Base-by-base conservation (phyloP, 2,888 invertebrate genomes). In the Spialia ferax region DNA sequence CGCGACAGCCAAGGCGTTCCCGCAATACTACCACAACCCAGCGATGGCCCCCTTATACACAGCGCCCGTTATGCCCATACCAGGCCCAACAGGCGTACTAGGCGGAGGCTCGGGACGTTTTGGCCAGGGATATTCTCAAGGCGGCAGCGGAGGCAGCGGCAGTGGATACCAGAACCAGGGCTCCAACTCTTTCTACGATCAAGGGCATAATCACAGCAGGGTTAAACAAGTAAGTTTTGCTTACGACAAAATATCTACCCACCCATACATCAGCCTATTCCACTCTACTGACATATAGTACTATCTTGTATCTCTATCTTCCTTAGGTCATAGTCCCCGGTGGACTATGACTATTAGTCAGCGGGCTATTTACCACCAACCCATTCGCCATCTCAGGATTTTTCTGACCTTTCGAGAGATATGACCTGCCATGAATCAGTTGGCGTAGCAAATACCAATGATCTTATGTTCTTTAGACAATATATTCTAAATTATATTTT, bases 201-300 rank as follows among this genome's bases (percentile, higher is more conserved):
- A 52, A 3, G 68, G 63, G 2, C 63, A 69, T 10, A 29, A 69
- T 11, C 60, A 69, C 35, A 69, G n/a, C 38, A 69, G 57, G 20
- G n/a, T 22, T 11, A 63, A 42, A 18, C 29, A 35, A 52, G 68
- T 68, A 13, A 45, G 59, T 35, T 59, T 56, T 11, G 1, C 8
- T 15, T 11, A 20, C 4, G 2, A 8, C 20, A 5, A 4, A 18
- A 45, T 45, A n/a, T n/a, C n/a, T n/a, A n/a, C n/a, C n/a, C n/a
- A n/a, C n/a, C n/a, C n/a, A n/a, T n/a, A n/a, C n/a, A n/a, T n/a
- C n/a, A n/a, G n/a, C n/a, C n/a, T n/a, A n/a, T n/a, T n/a, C n/a
- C n/a, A n/a, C n/a, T n/a, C n/a, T n/a, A n/a, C n/a, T n/a, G n/a
- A n/a, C n/a, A n/a, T n/a, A n/a, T n/a, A n/a, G n/a, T n/a, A n/a